Evolutionary conservation across 2,888 invertebrate genomes (phyloP), one percentile per base, ranked within the genome.

Genomic region (Cantharis nigra): DNA sequence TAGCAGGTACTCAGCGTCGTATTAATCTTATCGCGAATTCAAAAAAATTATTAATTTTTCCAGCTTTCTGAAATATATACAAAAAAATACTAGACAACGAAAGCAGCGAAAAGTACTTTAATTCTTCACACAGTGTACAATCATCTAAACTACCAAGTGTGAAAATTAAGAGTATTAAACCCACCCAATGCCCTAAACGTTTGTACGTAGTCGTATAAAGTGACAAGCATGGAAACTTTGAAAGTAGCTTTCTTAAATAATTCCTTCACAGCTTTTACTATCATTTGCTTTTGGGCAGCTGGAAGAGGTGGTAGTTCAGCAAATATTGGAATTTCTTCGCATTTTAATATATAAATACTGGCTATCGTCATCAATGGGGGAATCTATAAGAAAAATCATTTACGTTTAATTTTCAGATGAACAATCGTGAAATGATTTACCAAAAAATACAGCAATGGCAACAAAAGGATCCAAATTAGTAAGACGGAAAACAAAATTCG

Each of bases 161-260:
- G 49, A 3, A 49, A 49, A 13, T 49, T 49, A 13, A 70, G 26
- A 1, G 14, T n/a, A 18, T 74, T 75, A n/a, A 75, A 75, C 2
- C 63, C 75, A 11, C 75, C 75, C 23, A 75, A 67, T 7, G 75
- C 75, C 63, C 75, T 71, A 49, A 75, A 75, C 0, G 75, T 75
- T 63, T 75, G 75, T n/a, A 75, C 67, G 20, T 75, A 71, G 65
- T 75, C 75, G 20, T 75, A 75, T 3, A 75, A 26, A 5, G 75
- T 75, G 9, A 75, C 75, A 3, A 75, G 33, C 75, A 75, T 75
- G 7, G 75, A 75, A n/a, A 63, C 14, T 14, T 71, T 70, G 49
- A 71, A 75, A 4, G 71, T 71, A 16, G 62, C 75, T 62, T 75
- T 75, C 63, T 75, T 75, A 64, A 75, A 71, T 62, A 71, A 14